Conservation (phyloP, 1,140 invertebrate genomes). For the Chlorops oryzae region DNA sequence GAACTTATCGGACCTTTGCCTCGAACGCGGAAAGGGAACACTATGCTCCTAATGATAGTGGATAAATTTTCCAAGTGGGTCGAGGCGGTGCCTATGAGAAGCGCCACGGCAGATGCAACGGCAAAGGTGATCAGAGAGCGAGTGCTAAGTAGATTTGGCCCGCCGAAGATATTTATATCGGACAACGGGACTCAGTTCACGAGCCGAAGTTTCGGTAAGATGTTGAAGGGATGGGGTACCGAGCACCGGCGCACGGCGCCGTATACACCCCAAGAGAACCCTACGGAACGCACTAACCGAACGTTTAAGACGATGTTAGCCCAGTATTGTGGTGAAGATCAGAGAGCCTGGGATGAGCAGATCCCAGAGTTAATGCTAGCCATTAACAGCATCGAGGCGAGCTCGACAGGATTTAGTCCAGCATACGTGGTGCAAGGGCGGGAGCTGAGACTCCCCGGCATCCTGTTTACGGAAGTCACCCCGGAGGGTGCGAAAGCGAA, state of each 20-base stretch:
- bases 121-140: neutral
- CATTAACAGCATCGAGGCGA: neutral
- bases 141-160: neutral
- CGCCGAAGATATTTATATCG: neutral
- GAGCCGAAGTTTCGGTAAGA: too few relatives aligned
- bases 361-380: neutral
- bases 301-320: too few relatives aligned
- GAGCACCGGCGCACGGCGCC: too few relatives aligned
- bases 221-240: too few relatives aligned
- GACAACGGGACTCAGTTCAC: slow-evolving; percentile 2
- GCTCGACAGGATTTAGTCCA: neutral
- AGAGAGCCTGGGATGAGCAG: neutral
- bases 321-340: neutral
- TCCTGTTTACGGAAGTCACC: too few relatives aligned
- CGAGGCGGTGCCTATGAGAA: neutral
- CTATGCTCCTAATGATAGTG: neutral
- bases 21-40: neutral
- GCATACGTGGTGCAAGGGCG: neutral
- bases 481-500: too few relatives aligned
- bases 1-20: slow-evolving; percentile 7
- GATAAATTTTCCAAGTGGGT: slow-evolving; percentile 5
- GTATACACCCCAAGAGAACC: too few relatives aligned
- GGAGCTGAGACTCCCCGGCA: too few relatives aligned
- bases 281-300: too few relatives aligned
- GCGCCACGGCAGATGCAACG: neutral